Evolutionary conservation across 2,888 invertebrate species (phyloP), one percentile per base, ranked within the genome.

Genomic region (Liodrosophila aerea): DNA sequence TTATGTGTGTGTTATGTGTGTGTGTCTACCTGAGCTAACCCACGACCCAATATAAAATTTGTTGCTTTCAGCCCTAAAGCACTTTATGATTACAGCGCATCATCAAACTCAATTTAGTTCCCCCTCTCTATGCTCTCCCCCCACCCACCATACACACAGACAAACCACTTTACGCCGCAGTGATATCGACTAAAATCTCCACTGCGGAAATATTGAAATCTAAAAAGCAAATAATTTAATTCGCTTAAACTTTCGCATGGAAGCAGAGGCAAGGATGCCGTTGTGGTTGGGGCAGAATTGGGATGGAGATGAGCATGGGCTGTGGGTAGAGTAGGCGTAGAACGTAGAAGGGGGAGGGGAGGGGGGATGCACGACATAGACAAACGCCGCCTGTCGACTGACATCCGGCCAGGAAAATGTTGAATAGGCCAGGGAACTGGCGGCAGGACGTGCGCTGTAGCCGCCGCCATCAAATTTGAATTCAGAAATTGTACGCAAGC

Each of bases 171-270:
- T 71, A 66, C 66, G 60, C 60, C 60, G 44, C 59, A 60, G 37
- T 72, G 76, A 77, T 83, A 78, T 85, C 71, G 76, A 80, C 83
- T 73, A 63, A 70, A 82, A 78, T 85, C 73, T 70, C 73, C 77
- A 74, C 83, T 76, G 70, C 80, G 85, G 74, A 85, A 86, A 86
- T 85, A 85, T 86, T 86, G 81, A 86, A 85, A 85, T 86, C 83
- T 86, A 76, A 83, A 81, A 81, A 81, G 76, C 84, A 85, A 85
- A 85, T 86, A 85, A 85, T 85, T 86, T 85, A 86, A 85, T 83
- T 86, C 76, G 73, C 69, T 83, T 73, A 73, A 78, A 84, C 81
- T 78, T 78, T 84, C 67, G 63, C 52, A 22, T 22, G 22, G 22
- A 2, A 22, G 22, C 22, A 7, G 11, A 34, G 44, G 37, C 44